These are phyloP conservation scores for Netelia virgata DNA, from an alignment of 2,888 invertebrate species.

Conservation along the genomic window DNA sequence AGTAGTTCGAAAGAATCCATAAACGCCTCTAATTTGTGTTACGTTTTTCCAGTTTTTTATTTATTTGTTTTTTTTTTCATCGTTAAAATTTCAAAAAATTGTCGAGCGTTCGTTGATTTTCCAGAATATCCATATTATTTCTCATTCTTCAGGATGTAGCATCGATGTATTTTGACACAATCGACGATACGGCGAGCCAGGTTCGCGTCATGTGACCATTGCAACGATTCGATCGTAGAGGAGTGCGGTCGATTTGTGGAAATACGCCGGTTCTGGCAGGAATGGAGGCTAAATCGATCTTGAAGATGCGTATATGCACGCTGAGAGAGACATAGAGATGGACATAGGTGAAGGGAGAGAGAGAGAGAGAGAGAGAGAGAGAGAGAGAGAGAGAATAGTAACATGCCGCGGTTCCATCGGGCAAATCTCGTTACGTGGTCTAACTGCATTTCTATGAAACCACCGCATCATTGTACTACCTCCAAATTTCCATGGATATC, in stretches of 20 bases:
- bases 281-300: conserved; percentile 31
- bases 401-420: conserved; percentile 11
- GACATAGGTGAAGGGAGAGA: no score
- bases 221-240: not conserved
- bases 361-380: no score
- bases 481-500: conserved; percentile 24
- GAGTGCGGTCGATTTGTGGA: conserved; percentile 15
- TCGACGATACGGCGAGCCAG: not conserved
- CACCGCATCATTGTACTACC: conserved; percentile 12
- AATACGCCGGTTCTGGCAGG: not conserved
- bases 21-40: not conserved
- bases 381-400: no score
- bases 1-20: conserved; percentile 11
- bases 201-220: not conserved
- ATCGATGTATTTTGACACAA: not conserved
- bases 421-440: conserved; percentile 12
- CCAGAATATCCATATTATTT: not conserved
- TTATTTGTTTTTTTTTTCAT: no score
- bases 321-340: not conserved
- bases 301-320: conserved; percentile 13
- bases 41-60: not conserved
- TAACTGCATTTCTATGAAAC: conserved; percentile 31
- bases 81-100: not conserved
- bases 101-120: not conserved
- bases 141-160: not conserved